These are phyloP conservation scores for Andrena haemorrhoa DNA, from an alignment of 2,888 invertebrate genomes.

Conservation along the genomic window DNA sequence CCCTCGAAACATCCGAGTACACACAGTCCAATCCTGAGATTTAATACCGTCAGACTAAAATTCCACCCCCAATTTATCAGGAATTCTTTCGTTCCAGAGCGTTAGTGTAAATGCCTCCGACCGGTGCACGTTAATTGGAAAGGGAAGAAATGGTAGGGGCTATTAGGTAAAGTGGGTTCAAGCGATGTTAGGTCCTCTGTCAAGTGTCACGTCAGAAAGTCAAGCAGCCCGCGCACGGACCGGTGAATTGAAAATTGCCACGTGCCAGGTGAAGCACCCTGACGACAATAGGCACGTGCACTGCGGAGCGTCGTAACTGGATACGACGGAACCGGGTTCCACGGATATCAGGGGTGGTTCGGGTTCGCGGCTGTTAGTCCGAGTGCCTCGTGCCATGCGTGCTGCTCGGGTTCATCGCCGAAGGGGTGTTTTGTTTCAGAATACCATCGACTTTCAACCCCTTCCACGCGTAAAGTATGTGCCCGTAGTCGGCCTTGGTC, in stretches of 20 bases:
- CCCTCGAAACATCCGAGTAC: neutral
- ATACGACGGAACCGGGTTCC: constrained; percentile 60
- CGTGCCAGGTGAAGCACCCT: constrained; percentile 81
- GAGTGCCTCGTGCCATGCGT: constrained; percentile 42
- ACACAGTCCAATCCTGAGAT: neutral
- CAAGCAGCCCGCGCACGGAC: constrained; percentile 69
- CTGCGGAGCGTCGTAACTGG: constrained; percentile 62
- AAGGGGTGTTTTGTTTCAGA: constrained; percentile 48
- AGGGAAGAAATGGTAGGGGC: constrained; percentile 4
- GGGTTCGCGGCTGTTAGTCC: constrained; percentile 54
- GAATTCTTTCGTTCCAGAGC: neutral
- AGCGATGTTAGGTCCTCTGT: constrained; percentile 38
- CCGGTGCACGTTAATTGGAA: constrained; percentile 25
- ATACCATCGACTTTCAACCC: constrained; percentile 23
- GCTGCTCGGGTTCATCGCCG: constrained; percentile 42
- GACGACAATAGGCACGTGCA: constrained; percentile 78
- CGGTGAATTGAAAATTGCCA: constrained; percentile 79
- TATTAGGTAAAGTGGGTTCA: constrained; percentile 26
- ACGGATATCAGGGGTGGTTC: constrained; percentile 64
- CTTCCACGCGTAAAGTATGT: neutral
- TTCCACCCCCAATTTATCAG: neutral
- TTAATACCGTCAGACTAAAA: neutral
- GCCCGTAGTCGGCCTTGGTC: neutral
- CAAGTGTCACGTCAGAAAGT: constrained; percentile 74
- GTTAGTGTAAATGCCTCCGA: neutral